A percentile compares a stretch with the other conserved stretches of the same genome.
Conservation (phyloP, 2,113 vertebrate genomes). For the Ascaphus truei region DNA sequence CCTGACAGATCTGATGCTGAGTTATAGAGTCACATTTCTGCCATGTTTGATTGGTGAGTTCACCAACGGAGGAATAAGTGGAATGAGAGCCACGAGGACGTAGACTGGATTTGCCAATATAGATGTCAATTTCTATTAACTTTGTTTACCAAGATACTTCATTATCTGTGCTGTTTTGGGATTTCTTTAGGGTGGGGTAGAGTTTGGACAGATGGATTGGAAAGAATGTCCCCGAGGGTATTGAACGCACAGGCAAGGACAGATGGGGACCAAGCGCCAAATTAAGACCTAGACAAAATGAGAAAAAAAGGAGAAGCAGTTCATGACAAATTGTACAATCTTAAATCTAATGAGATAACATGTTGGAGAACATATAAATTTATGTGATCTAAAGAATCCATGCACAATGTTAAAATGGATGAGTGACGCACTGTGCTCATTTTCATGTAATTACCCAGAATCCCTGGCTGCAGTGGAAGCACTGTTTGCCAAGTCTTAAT, state of each 20-base stretch:
- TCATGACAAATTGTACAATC: no score
- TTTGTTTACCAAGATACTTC: constrained; percentile 64
- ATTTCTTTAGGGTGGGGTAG: constrained; percentile 64
- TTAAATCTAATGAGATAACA: no score
- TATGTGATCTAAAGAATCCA: no score
- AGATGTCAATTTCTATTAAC: constrained; percentile 63
- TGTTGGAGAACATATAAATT: no score
- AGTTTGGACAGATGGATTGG: constrained; percentile 64
- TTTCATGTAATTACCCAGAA: no score
- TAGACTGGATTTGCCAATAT: constrained; percentile 17
- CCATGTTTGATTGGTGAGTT: constrained; percentile 5
- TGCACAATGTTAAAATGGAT: no score
- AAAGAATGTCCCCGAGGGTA: constrained; percentile 57
- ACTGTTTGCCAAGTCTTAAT: no score
- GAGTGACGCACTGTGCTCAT: no score
- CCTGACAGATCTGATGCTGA: constrained; percentile 17
- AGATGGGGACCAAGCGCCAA: constrained; percentile 61
- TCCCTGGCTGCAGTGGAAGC: no score
- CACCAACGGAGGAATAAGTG: neutral
- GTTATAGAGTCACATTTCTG: constrained; percentile 15
- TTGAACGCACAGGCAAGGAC: constrained; percentile 45
- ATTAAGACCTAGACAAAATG: constrained; percentile 49
- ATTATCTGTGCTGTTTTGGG: constrained; percentile 60
- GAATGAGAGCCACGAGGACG: constrained; percentile 11
- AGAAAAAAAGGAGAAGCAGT: neutral